phyloP scores from a whole-genome alignment of 2,797 vertebrate species.

The Tachyglossus aculeatus region DNA sequence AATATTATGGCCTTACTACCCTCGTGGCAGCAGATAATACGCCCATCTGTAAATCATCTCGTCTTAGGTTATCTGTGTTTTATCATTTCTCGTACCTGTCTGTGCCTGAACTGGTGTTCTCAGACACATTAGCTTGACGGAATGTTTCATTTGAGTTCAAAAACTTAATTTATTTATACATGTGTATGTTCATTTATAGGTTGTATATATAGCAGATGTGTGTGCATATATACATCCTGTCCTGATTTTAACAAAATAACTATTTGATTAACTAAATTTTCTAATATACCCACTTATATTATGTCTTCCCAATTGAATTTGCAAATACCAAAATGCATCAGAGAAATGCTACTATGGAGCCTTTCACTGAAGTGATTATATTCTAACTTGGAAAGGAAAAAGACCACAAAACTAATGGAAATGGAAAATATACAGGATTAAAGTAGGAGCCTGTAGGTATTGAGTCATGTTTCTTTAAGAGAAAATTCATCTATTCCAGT shows the following conservation, averaged over 20 bases:
- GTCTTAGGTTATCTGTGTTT: conserved; percentile 72
- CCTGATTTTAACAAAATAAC: conserved; percentile 51
- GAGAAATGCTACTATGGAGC: conserved; percentile 5
- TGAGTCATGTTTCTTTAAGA: conserved; percentile 67
- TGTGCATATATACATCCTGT: conserved; percentile 48
- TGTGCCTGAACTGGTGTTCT: conserved; percentile 74
- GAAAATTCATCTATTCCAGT: conserved; percentile 69
- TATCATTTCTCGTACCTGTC: conserved; percentile 78
- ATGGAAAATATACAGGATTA: conserved; percentile 58
- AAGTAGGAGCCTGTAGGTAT: conserved; percentile 49
- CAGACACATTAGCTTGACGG: conserved; percentile 72
- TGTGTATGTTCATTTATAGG: no score
- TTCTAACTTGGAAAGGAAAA: conserved; percentile 28
- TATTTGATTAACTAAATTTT: conserved; percentile 53
- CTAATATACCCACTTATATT: conserved; percentile 38
- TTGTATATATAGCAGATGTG: no score
- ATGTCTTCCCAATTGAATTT: conserved; percentile 28
- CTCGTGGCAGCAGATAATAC: conserved; percentile 59
- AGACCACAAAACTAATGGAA: conserved; percentile 43
- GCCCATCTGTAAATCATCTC: conserved; percentile 75
- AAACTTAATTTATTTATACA: conserved; percentile 56
- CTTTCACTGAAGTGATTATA: conserved; percentile 41
- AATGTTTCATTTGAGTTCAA: conserved; percentile 73
- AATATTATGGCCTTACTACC: conserved; percentile 58
- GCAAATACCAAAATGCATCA: conserved; percentile 38